Evolutionary conservation across 2,113 vertebrate species (phyloP), one percentile per base, ranked within the genome.

Genomic region (Sakesphorus luctuosus): DNA sequence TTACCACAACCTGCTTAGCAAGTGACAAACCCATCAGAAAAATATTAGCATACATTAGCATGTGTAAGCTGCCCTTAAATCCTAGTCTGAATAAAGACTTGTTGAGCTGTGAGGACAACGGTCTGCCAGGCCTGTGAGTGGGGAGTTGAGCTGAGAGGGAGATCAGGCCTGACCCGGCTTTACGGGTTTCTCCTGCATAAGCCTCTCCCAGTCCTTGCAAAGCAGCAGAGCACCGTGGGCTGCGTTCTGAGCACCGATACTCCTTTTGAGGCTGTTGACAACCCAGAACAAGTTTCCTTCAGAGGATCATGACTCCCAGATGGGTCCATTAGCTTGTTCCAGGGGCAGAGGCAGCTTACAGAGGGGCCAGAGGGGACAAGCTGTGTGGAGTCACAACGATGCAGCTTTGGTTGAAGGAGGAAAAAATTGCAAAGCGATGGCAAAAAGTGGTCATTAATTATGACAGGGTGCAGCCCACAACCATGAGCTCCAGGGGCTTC

Each of bases 1-100:
- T 90, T 59, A 63, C 65, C 56, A 76, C 89, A 55, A 44, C 86
- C 68, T 84, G 92, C 84, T 81, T 28, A 53, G 87, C 79, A 43
- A 78, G 80, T 6, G 47, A 55, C 68, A 63, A 55, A 78, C 43
- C 20, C 49, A 17, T 53, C 86, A 63, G 86, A 21, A 55, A 53
- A 69, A 35, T 1, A 7, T 84, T 29, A 36, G 46, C n/a, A 12
- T 44, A 38, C 4, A 5, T 85, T 79, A 71, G n/a, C 21, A 1
- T n/a, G 14, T 19, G 15, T 31, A 71, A 84, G 46, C 6, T 9
- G 46, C 35, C 72, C 44, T 82, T 75, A 59, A 58, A 82, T 59
- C 43, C 59, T 40, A 5, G 4, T 9, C 40, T 63, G 84, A 52
- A 38, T 80, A 33, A 35, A 47, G 63, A 11, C 40, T n/a, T 5